Evolutionary conservation across 2,113 vertebrate species (phyloP).

Genomic region (Struthio camelus): DNA sequence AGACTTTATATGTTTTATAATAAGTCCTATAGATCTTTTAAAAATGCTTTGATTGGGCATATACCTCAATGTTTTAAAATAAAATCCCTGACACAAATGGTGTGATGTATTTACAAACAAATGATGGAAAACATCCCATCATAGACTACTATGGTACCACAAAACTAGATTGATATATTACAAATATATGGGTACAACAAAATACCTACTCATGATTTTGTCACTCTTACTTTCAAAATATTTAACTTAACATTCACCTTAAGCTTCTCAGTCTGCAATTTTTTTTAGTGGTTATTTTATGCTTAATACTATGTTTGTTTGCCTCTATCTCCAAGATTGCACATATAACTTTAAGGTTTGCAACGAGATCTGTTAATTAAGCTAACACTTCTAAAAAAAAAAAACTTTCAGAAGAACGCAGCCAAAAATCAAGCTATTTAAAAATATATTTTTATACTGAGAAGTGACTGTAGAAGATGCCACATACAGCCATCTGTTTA

Average conservation of each 20-base stretch:
- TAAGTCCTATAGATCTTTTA: not conserved
- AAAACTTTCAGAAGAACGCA: not conserved
- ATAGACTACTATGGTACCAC: not conserved
- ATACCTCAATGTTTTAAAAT: not conserved
- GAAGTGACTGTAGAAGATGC: not conserved
- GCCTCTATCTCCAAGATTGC: not conserved
- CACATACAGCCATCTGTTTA: not conserved
- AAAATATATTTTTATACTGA: not conserved
- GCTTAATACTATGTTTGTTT: not conserved
- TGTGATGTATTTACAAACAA: not conserved
- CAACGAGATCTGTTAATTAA: not conserved
- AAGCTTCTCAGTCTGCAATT: not conserved
- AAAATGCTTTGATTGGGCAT: not conserved
- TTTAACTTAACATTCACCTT: not conserved
- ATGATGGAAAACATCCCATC: not conserved
- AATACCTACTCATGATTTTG: not conserved
- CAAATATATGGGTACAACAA: not conserved
- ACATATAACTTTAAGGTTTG: not conserved
- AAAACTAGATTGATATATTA: not conserved
- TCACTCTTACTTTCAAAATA: not conserved
- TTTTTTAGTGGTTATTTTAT: not conserved
- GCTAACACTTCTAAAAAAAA: not conserved
- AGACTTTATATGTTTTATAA: not conserved
- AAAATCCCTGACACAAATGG: not conserved
- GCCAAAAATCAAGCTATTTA: not conserved